Conservation (phyloP, 2,797 vertebrate species). For the Rousettus madagascariensis region DNA sequence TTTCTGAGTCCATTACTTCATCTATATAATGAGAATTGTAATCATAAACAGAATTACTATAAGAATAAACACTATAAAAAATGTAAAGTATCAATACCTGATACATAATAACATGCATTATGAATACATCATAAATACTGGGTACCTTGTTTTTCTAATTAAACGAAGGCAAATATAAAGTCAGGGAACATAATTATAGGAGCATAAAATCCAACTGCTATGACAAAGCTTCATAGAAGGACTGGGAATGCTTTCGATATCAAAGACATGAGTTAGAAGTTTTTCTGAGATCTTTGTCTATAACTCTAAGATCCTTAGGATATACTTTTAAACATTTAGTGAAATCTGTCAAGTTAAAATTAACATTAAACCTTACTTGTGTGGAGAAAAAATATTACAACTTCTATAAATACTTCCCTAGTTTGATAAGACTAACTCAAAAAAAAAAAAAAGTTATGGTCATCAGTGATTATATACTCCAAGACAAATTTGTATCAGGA, state of each 20-base stretch:
- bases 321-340: constrained; percentile 33
- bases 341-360: constrained; percentile 21
- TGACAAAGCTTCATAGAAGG: not conserved
- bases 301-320: not conserved
- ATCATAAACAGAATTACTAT: not conserved
- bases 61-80: not conserved
- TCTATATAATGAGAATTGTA: not conserved
- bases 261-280: not conserved
- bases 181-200: not conserved
- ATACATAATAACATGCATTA: not conserved
- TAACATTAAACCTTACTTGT: not conserved
- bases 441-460: not conserved
- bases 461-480: not conserved
- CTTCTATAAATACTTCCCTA: not conserved
- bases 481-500: not conserved
- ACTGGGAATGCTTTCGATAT: not conserved
- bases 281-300: not conserved
- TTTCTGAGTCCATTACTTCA: not conserved
- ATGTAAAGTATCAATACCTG: not conserved
- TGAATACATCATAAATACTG: not conserved
- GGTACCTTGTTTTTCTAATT: not conserved
- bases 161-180: constrained; percentile 30
- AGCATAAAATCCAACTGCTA: not conserved
- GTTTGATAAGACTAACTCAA: not conserved
- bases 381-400: not conserved